These are phyloP conservation scores for Petrocephalus schoutedeni DNA, from an alignment of 2,797 vertebrate genomes.

Conservation along the genomic window DNA sequence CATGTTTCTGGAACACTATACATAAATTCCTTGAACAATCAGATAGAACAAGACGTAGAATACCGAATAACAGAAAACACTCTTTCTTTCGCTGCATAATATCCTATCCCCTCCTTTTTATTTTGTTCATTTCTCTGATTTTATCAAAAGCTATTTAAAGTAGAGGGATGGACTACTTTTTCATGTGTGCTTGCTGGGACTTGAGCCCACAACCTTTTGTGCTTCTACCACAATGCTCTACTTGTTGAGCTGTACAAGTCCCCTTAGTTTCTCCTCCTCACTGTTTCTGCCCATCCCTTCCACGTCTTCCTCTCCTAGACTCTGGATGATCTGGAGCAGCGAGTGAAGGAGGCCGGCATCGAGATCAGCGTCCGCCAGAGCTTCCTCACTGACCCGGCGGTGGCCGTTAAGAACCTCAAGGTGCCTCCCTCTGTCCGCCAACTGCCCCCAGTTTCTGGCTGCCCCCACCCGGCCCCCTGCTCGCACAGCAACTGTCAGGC, in stretches of 20 bases:
- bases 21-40: conserved; percentile 13
- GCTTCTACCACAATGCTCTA: not conserved
- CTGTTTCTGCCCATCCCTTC: not conserved
- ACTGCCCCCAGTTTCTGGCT: not conserved
- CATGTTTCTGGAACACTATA: not conserved
- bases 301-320: conserved; percentile 62
- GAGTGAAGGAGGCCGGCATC: conserved; percentile 83
- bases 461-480: not conserved
- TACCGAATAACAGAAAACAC: not conserved
- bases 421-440: conserved; percentile 59
- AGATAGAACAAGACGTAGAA: not conserved
- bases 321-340: conserved; percentile 85
- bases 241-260: not conserved
- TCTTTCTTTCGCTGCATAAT: not conserved
- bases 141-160: not conserved
- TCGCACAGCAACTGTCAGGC: not conserved
- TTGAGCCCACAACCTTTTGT: not conserved
- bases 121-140: not conserved
- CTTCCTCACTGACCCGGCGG: conserved; percentile 88
- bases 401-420: conserved; percentile 93
- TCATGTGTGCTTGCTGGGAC: not conserved
- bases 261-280: not conserved
- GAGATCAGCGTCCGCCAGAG: conserved; percentile 94
- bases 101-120: not conserved
- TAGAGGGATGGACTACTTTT: not conserved